Percentiles rank a stretch among this genome's conserved stretches.
Evolutionary conservation across 1,140 invertebrate species (phyloP).

Genomic region (Scaptomyza pallida): DNA sequence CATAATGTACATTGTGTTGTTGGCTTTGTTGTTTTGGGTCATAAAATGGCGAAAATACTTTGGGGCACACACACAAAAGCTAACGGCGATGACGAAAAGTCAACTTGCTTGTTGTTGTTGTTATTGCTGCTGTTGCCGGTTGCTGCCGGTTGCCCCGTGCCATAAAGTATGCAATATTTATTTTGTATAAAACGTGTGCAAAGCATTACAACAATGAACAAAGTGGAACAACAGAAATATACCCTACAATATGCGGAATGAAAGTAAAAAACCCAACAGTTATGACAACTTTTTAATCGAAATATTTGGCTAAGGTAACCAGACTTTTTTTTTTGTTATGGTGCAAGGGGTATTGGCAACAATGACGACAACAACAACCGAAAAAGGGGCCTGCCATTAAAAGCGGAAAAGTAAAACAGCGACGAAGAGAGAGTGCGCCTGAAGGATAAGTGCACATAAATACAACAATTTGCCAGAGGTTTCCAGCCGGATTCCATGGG

Average conservation of each 20-base stretch:
- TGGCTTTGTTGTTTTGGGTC: constrained; percentile 57
- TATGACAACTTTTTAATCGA: too few relatives aligned
- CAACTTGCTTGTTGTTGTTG: constrained; percentile 52
- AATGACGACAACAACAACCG: constrained; percentile 19
- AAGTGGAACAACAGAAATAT: neutral
- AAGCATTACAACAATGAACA: constrained; percentile 54
- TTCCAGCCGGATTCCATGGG: constrained; percentile 25
- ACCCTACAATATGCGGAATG: constrained; percentile 8
- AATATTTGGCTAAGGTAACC: too few relatives aligned
- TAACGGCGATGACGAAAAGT: constrained; percentile 70
- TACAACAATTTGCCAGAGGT: constrained; percentile 49
- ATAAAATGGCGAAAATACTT: constrained; percentile 76
- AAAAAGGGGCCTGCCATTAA: constrained; percentile 60
- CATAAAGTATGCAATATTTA: constrained; percentile 82
- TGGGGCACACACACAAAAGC: constrained; percentile 61
- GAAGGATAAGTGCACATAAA: constrained; percentile 51
- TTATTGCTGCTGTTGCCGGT: constrained; percentile 28
- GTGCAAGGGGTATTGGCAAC: constrained; percentile 53
- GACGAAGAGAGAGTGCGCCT: constrained; percentile 53
- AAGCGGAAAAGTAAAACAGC: constrained; percentile 55
- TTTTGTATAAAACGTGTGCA: constrained; percentile 80
- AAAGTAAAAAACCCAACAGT: too few relatives aligned
- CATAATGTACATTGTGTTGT: constrained; percentile 75
- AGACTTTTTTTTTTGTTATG: too few relatives aligned
- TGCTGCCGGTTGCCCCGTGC: constrained; percentile 49